Conservation (phyloP, 2,113 vertebrate species). For the Crotalus viridis region DNA sequence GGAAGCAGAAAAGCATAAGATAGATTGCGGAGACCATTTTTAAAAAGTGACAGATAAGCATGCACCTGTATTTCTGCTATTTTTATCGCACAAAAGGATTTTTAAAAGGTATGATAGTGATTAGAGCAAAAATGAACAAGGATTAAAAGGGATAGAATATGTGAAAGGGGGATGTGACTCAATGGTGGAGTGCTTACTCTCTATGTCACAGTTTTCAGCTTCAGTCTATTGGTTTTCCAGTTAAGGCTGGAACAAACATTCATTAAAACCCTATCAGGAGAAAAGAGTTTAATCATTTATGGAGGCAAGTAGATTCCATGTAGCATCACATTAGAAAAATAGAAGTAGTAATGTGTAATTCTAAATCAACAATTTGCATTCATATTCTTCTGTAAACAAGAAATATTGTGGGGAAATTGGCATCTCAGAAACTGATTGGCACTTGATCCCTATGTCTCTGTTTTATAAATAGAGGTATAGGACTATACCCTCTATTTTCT, state of each 20-base stretch:
- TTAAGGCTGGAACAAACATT: not conserved
- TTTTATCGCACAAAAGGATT: not conserved
- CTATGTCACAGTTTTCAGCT: not conserved
- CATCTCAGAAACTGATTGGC: not conserved
- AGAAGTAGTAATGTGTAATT: not conserved
- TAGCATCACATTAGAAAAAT: not conserved
- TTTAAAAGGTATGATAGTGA: not conserved
- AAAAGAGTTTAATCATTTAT: not conserved
- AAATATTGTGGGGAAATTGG: not conserved
- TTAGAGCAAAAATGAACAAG: not conserved
- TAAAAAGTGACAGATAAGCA: not conserved
- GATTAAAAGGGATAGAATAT: not conserved
- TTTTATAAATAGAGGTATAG: not conserved
- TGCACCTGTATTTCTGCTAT: not conserved
- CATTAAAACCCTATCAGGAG: not conserved
- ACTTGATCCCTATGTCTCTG: not conserved
- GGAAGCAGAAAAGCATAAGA: not conserved
- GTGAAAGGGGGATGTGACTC: not conserved
- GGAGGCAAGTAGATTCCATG: not conserved
- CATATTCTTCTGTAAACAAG: not conserved
- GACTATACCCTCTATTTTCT: not conserved
- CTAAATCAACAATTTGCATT: not conserved
- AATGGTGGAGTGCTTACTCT: not conserved
- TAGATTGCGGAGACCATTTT: not conserved
- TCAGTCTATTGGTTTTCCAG: not conserved